Conservation (phyloP, 2,888 invertebrate genomes). For the Timandra comae region DNA sequence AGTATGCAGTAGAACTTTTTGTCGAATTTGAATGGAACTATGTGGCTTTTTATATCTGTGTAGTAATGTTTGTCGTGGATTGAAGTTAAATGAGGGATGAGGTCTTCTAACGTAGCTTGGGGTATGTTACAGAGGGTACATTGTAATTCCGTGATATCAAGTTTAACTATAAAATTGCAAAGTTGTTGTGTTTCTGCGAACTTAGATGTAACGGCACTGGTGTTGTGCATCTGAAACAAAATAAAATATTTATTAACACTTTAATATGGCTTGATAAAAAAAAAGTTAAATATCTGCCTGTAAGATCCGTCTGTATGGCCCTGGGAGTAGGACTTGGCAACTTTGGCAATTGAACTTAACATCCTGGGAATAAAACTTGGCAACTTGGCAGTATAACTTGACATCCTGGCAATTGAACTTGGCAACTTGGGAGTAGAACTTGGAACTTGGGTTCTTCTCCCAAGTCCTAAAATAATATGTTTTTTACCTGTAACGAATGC, state of each 20-base stretch:
- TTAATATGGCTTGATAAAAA: too few species aligned
- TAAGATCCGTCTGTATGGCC: too few species aligned
- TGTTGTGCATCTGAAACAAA: constrained; percentile 15
- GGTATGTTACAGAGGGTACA: constrained; percentile 34
- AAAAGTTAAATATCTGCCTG: too few species aligned
- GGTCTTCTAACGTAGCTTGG: constrained; percentile 23
- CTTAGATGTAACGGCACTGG: constrained; percentile 13
- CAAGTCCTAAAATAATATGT: constrained; percentile 1
- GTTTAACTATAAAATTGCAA: constrained; percentile 33
- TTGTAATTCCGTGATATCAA: constrained; percentile 40
- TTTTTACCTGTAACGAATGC: constrained; percentile 29
- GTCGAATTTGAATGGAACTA: constrained; percentile 40
- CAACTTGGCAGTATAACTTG: too few species aligned
- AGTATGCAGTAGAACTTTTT: constrained; percentile 25
- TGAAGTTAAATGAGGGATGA: constrained; percentile 31
- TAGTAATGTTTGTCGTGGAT: constrained; percentile 30
- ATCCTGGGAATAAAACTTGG: too few species aligned
- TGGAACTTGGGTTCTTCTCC: too few species aligned
- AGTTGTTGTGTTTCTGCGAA: constrained; percentile 23
- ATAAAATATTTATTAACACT: background rate
- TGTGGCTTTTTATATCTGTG: constrained; percentile 31
- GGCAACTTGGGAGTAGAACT: too few species aligned
- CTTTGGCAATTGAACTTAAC: too few species aligned
- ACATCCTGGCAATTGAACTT: too few species aligned
- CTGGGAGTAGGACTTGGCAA: too few species aligned